Percentiles rank a stretch among this genome's conserved stretches.
phyloP scores from a whole-genome alignment of 2,113 vertebrate species.

The Austrofundulus limnaeus region DNA sequence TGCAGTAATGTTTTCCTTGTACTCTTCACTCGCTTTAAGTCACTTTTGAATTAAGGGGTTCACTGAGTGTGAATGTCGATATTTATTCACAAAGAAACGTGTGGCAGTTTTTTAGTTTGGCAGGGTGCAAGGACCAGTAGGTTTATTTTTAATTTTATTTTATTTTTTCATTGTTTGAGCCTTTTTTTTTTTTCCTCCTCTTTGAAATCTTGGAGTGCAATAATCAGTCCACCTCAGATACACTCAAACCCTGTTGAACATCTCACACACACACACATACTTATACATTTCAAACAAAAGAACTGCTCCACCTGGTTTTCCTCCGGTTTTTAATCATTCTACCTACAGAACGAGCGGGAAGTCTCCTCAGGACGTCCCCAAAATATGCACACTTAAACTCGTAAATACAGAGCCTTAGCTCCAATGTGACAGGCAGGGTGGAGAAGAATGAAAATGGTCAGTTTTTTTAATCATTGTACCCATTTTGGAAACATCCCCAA shows the following conservation, averaged over 20 bases:
- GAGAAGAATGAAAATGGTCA: slow-evolving; percentile 70
- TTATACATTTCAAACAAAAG: slow-evolving; percentile 30
- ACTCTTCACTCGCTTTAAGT: slow-evolving; percentile 65
- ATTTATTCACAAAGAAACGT: slow-evolving; percentile 78
- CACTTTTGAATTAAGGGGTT: slow-evolving; percentile 71
- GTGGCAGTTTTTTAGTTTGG: slow-evolving; percentile 69
- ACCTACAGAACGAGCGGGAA: slow-evolving; percentile 36
- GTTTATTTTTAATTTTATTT: slow-evolving; percentile 62
- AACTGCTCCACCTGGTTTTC: slow-evolving; percentile 70
- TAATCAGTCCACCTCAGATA: slow-evolving; percentile 78
- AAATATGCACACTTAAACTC: slow-evolving; percentile 55
- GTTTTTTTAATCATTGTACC: slow-evolving; percentile 73
- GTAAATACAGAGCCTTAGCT: slow-evolving; percentile 60
- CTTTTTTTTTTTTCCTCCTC: slow-evolving; percentile 57
- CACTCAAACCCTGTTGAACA: slow-evolving; percentile 65
- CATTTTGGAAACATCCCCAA: slow-evolving; percentile 79
- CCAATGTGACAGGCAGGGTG: slow-evolving; percentile 68
- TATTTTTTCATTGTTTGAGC: slow-evolving; percentile 56
- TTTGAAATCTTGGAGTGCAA: slow-evolving; percentile 76
- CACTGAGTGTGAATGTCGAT: slow-evolving; percentile 74
- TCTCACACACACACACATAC: slow-evolving; percentile 33
- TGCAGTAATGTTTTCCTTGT: slow-evolving; percentile 70
- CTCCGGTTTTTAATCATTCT: slow-evolving; percentile 61
- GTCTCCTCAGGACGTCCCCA: slow-evolving; percentile 63
- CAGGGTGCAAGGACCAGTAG: slow-evolving; percentile 65